These are phyloP conservation scores for Cyprinodon brontotheroides DNA, from an alignment of 2,113 vertebrate species.

Conservation along the genomic window DNA sequence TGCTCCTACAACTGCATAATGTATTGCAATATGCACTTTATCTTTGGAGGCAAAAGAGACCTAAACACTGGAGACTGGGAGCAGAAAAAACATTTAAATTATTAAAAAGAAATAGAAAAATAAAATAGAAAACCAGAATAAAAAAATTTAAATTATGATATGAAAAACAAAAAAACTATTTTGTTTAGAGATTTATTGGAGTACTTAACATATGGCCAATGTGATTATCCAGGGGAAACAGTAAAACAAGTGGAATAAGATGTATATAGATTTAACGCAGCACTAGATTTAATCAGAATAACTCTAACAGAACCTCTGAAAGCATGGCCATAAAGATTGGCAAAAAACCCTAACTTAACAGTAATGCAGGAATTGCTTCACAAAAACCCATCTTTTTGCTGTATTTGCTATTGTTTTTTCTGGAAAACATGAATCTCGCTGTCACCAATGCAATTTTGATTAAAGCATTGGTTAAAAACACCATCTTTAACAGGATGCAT, in stretches of 20 bases:
- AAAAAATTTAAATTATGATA: background rate
- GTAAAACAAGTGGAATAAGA: no score
- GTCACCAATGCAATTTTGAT: background rate
- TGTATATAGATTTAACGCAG: no score
- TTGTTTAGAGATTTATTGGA: no score
- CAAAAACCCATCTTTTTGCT: background rate
- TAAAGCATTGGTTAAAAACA: background rate
- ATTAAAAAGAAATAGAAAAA: no score
- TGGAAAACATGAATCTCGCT: background rate
- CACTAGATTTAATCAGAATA: no score
- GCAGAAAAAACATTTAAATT: background rate
- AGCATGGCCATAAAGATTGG: background rate
- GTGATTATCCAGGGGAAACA: no score
- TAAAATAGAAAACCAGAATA: no score
- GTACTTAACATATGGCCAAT: no score
- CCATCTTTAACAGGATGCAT: background rate
- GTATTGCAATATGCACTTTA: background rate
- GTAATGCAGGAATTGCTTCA: background rate
- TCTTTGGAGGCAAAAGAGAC: background rate
- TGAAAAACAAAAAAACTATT: background rate
- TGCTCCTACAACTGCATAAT: no score
- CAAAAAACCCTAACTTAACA: background rate
- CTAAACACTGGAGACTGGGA: background rate
- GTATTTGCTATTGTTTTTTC: slow-evolving; percentile 8
- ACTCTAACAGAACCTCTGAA: background rate